phyloP scores from a whole-genome alignment of 2,113 vertebrate species.

The Gambusia holbrooki region DNA sequence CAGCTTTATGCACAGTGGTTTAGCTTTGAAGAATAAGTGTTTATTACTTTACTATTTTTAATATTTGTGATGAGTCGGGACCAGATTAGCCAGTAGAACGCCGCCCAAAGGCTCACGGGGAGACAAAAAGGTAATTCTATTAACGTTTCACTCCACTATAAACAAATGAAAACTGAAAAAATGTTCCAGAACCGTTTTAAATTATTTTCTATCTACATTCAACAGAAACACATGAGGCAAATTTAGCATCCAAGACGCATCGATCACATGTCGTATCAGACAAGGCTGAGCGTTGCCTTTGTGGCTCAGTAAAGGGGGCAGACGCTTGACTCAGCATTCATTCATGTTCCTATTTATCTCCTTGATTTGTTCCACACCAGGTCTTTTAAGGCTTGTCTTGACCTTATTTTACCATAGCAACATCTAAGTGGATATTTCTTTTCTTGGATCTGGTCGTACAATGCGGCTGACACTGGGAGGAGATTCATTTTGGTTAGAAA shows the following conservation, averaged over 20 bases:
- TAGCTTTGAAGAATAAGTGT: background rate
- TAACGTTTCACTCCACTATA: background rate
- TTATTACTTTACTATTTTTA: background rate
- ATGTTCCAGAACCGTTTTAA: background rate
- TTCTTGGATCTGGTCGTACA: constrained; percentile 3
- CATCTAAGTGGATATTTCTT: constrained; percentile 28
- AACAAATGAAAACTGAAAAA: background rate
- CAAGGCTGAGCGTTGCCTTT: constrained; percentile 23
- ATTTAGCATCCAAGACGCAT: background rate
- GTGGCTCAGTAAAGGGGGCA: constrained; percentile 11
- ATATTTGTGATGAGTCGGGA: background rate
- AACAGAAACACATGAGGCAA: background rate
- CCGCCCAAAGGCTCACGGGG: background rate
- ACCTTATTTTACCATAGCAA: constrained; percentile 52
- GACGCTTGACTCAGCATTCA: constrained; percentile 37
- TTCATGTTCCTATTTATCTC: constrained; percentile 39
- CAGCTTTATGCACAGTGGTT: background rate
- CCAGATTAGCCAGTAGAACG: background rate
- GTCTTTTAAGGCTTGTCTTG: constrained; percentile 34
- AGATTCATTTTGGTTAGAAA: constrained; percentile 36
- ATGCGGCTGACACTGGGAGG: constrained; percentile 42
- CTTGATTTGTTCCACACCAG: constrained; percentile 12
- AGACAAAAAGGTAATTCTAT: background rate
- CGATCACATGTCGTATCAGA: background rate
- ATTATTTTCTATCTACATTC: constrained; percentile 11